Evolutionary conservation across 1,140 invertebrate genomes (phyloP), one percentile per base, ranked within the genome.

Genomic region (Doryteuthis pealeii): DNA sequence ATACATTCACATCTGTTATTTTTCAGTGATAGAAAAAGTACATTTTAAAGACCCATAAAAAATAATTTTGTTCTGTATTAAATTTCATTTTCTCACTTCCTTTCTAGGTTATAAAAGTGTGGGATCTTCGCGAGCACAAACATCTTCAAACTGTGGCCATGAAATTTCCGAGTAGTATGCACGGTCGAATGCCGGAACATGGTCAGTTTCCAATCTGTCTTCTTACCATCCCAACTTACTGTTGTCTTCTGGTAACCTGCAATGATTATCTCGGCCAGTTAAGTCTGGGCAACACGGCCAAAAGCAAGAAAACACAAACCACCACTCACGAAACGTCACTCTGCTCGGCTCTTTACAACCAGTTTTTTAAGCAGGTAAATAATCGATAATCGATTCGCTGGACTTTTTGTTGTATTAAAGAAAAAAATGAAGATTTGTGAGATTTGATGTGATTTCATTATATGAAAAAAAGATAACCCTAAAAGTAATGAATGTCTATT

Each of bases 251-350:
- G 0, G 80, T 88, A n/a, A 84, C 85, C 6, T 86, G 85, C 79
- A 88, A 88, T 77, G 87, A 88, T 78, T 87, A 88, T 72, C 78
- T 88, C 12, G 84, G 84, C 14, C 77, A 81, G 74, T 78, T 88
- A 49, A 84, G 81, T 72, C 77, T 87, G 22, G 87, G 87, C 31
- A 78, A 81, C 35, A 78, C 77, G 22, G 77, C 77, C 30, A 43
- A 69, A 14, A 74, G 62, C 26, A 77, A 74, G 40, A 79, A 75
- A 67, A 67, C 70, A 14, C 73, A 80, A 6, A 76, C 84, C 1
- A 75, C 77, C 15, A 87, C 87, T 45, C 85, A 87, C 75, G 80
- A 82, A 76, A 84, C 86, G 6, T 84, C 86, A 70, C 79, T 88
- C 6, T 88, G 85, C 75, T 78, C 81, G 73, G 87, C 87, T 72